Base-by-base conservation (phyloP, 35 echinoderm and acorn worm species). In the Lytechinus pictus region DNA sequence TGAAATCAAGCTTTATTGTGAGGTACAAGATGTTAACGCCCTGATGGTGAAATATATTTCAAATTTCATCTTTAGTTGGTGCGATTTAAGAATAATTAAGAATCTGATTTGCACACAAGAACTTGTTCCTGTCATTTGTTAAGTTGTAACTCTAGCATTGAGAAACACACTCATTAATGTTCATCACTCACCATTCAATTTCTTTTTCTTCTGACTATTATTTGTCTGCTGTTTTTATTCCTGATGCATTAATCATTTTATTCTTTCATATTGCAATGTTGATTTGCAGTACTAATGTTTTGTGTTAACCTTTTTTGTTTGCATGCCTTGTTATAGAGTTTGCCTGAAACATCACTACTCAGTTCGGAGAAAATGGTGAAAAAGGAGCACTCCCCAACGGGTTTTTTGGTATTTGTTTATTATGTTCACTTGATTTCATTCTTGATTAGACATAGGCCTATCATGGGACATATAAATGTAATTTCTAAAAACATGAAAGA, bases 251-350 rank as follows among this genome's bases (percentile, higher is more conserved):
- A 24, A 7, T 4, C 21, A 24, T 79, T 79, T 58, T 79, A 21
- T 1, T 72, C 12, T 24, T 24, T 79, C 56, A 11, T 58, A 11
- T 9, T 58, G 9, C 13, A 10, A 58, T 58, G 56, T 79, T 1
- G n/a, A 79, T 79, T 79, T 79, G 66, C 19, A 79, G 66, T 8
- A 52, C 88, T 90, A 90, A 52, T 44, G 52, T 1, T 90, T 90
- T 90, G 88, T 52, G 28, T 90, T 9, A 54, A 90, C n/a, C 52
- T 90, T 27, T 88, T 90, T 90, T 11, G 28, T 90, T 90, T 90
- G 88, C 88, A 90, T 90, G 88, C 29, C 5, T 90, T 79, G 57
- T 79, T 79, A 58, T 90, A 90, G 88, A 90, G 88, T 90, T 90
- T 90, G 88, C 88, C 88, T 90, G 88, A 90, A 90, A 90, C 88